Evolutionary conservation across 2,888 invertebrate species (phyloP).

Genomic region (Oscheius sp.): DNA sequence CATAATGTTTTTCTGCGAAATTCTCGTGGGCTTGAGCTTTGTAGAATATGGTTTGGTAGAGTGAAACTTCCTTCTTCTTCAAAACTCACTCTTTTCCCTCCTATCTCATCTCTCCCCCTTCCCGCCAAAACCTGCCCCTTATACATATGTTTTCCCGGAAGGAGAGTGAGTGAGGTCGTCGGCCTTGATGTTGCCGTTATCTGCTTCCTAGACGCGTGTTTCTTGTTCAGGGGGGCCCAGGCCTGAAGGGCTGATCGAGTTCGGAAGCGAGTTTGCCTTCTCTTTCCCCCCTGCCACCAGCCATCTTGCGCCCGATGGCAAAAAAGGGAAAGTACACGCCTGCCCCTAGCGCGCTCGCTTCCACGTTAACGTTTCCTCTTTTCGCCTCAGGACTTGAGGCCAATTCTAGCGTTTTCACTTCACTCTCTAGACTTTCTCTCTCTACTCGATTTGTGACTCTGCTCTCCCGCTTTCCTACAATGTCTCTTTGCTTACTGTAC

Average conservation of each 20-base stretch:
- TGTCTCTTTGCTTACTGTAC: too few species aligned
- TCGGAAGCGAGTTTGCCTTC: constrained; percentile 30
- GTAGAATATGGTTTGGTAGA: too few species aligned
- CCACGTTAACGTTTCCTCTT: not conserved
- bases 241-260: constrained; percentile 25
- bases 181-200: constrained; percentile 31
- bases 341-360: not conserved
- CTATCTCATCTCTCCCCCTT: not conserved
- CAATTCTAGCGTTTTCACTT: too few species aligned
- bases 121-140: not conserved
- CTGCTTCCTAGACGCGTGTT: constrained; percentile 2
- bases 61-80: not conserved
- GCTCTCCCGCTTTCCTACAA: too few species aligned
- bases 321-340: constrained; percentile 34
- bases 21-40: too few species aligned
- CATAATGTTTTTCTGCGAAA: too few species aligned
- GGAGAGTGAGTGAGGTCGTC: not conserved
- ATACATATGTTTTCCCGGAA: constrained; percentile 1
- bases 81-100: not conserved
- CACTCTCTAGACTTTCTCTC: too few species aligned
- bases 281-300: too few species aligned
- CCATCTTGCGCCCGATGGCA: not conserved
- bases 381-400: too few species aligned
- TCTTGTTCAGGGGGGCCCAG: too few species aligned
- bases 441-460: too few species aligned